phyloP scores from a whole-genome alignment of 2,797 vertebrate species.

The Pterois miles region DNA sequence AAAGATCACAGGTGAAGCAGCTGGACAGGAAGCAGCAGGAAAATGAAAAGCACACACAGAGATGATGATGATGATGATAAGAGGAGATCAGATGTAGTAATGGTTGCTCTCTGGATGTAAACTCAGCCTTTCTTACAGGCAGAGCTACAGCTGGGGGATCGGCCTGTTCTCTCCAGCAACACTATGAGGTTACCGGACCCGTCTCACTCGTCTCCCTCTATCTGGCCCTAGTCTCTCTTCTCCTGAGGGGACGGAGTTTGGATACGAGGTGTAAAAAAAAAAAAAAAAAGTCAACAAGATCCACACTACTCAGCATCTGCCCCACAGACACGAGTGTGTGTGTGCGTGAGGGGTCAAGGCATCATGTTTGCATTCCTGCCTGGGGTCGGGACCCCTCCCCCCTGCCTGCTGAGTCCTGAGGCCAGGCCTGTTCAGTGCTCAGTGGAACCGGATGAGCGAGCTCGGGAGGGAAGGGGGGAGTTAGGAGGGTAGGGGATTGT shows the following conservation, averaged over 20 bases:
- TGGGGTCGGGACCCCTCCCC: conserved; percentile 78
- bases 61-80: neutral
- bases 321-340: conserved; percentile 83
- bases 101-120: conserved; percentile 60
- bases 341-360: conserved; percentile 75
- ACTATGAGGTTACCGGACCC: conserved; percentile 61
- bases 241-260: conserved; percentile 79
- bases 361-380: conserved; percentile 84
- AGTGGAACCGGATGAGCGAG: conserved; percentile 42
- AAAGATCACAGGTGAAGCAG: conserved; percentile 54
- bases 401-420: conserved; percentile 73
- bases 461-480: conserved; percentile 1
- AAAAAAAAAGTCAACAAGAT: conserved; percentile 75
- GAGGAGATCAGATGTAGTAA: conserved; percentile 29
- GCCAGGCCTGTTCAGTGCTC: conserved; percentile 68
- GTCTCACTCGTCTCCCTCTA: conserved; percentile 58
- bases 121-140: conserved; percentile 34
- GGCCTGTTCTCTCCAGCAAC: conserved; percentile 67
- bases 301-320: conserved; percentile 78
- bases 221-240: conserved; percentile 48
- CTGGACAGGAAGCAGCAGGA: conserved; percentile 61
- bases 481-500: conserved; percentile 21
- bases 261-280: conserved; percentile 60
- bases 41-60: conserved; percentile 44
- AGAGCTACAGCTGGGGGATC: conserved; percentile 60